Percentiles rank a stretch among this genome's conserved stretches.
Conservation (phyloP, 1,140 invertebrate species). For the Pollicipes pollicipes region DNA sequence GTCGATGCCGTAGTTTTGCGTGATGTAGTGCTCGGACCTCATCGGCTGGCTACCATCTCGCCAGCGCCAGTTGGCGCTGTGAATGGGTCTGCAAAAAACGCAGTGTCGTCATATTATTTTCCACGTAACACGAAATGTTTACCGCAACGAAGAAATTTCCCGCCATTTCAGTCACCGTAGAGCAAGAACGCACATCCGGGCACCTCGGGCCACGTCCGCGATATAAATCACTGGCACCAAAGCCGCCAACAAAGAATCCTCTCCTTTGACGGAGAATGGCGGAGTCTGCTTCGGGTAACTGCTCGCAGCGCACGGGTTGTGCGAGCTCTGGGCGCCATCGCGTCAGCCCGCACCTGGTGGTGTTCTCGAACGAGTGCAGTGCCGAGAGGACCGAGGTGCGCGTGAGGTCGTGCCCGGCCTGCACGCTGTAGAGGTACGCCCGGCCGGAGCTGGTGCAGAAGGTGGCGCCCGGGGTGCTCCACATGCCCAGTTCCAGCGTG, state of each 20-base stretch:
- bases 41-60: constrained; percentile 26
- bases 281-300: too few relatives aligned
- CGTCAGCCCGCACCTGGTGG: constrained; percentile 10
- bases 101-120: too few relatives aligned
- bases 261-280: too few relatives aligned
- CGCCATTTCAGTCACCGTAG: too few relatives aligned
- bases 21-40: constrained; percentile 25
- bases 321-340: too few relatives aligned
- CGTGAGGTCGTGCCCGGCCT: constrained; percentile 28
- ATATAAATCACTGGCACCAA: too few relatives aligned
- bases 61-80: constrained; percentile 21
- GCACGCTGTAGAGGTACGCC: constrained; percentile 22
- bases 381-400: constrained; percentile 22
- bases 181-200: too few relatives aligned
- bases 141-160: too few relatives aligned
- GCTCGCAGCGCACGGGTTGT: too few relatives aligned
- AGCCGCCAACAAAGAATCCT: too few relatives aligned
- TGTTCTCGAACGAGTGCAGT: constrained; percentile 24
- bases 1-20: constrained; percentile 25
- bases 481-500: constrained; percentile 24
- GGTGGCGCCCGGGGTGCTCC: constrained; percentile 25
- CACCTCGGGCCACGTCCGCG: too few relatives aligned
- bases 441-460: constrained; percentile 25
- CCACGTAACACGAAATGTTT: too few relatives aligned
- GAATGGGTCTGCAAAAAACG: constrained; percentile 23